Evolutionary conservation across 2,888 invertebrate genomes (phyloP).

Genomic region (Perizoma flavofasciatum): DNA sequence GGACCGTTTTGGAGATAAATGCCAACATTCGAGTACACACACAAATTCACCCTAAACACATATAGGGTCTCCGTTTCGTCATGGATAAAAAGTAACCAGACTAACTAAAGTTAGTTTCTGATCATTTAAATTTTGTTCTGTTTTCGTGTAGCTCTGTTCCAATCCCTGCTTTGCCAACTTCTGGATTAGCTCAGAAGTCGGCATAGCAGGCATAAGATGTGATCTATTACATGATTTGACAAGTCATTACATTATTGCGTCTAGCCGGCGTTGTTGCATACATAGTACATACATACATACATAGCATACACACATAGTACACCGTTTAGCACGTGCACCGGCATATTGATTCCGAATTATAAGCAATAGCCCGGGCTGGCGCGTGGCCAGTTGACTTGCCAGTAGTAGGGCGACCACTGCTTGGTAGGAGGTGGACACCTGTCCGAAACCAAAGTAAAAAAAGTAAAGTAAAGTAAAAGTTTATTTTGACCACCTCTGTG

Average conservation of each 20-base stretch:
- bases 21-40: no score
- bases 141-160: no score
- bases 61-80: no score
- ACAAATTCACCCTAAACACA: no score
- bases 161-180: no score
- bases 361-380: constrained; percentile 77
- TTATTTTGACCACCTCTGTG: no score
- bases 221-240: constrained; percentile 4
- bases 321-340: constrained; percentile 51
- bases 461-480: no score
- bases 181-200: no score
- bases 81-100: no score
- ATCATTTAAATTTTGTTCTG: no score
- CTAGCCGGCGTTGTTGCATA: constrained; percentile 26
- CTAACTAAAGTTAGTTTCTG: no score
- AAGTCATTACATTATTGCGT: constrained; percentile 19
- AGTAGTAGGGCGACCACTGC: constrained; percentile 55
- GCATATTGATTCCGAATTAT: constrained; percentile 82
- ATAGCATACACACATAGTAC: constrained; percentile 1
- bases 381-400: constrained; percentile 66
- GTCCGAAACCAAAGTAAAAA: neutral
- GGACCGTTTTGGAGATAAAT: no score
- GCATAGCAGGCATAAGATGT: neutral
- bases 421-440: constrained; percentile 5
- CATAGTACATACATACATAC: constrained; percentile 1